Percentiles rank a stretch among this genome's conserved stretches.
phyloP scores from a whole-genome alignment of 2,888 invertebrate genomes.

The Pycnomerus fuliginosus region DNA sequence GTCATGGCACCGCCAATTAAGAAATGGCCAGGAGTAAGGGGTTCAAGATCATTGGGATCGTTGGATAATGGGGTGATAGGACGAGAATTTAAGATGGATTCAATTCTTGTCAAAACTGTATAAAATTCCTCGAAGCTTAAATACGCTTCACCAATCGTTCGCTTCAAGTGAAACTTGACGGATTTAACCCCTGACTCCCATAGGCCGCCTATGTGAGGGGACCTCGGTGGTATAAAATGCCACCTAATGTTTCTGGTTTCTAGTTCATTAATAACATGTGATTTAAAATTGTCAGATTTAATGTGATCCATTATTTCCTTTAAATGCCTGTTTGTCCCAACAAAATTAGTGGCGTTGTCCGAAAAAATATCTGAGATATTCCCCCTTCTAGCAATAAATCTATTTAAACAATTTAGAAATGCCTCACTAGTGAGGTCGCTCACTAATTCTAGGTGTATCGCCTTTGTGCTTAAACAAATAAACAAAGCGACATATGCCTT shows the following conservation, averaged over 20 bases:
- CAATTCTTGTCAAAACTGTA: no score
- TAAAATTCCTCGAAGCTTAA: no score
- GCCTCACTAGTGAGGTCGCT: neutral
- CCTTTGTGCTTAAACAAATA: neutral
- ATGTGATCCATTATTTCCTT: neutral
- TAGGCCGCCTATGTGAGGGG: no score
- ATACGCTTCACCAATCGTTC: no score
- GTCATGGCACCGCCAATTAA: conserved; percentile 30
- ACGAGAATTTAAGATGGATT: no score
- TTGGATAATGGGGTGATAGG: no score
- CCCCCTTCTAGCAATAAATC: neutral
- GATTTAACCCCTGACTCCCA: no score
- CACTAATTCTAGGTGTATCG: neutral
- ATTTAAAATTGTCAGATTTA: neutral
- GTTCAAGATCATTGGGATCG: no score
- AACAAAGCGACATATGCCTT: neutral
- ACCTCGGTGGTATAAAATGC: no score
- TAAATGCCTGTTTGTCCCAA: neutral
- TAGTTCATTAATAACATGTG: neutral
- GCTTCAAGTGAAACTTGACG: no score
- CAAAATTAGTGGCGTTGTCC: neutral
- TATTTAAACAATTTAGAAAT: neutral
- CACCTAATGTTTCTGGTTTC: neutral
- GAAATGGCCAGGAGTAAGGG: conserved; percentile 37
- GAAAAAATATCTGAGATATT: neutral